Percentiles rank a stretch among this genome's conserved stretches.
These are phyloP conservation scores for Lomographa bimaculata DNA, from an alignment of 2,888 invertebrate genomes.

Conservation along the genomic window DNA sequence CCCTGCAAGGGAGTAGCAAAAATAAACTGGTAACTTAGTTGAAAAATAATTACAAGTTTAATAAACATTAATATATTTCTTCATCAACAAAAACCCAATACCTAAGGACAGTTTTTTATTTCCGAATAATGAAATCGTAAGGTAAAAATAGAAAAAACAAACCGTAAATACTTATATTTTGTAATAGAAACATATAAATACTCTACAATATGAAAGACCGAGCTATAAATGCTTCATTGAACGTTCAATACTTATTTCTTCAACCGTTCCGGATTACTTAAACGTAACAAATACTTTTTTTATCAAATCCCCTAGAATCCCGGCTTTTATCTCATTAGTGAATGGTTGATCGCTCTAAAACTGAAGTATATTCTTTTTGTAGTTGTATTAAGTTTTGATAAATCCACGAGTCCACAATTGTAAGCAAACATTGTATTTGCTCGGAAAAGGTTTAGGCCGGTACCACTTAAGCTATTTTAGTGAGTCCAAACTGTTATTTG, in stretches of 20 bases:
- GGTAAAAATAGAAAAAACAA: too few species aligned
- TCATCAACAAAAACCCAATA: too few species aligned
- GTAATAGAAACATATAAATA: too few species aligned
- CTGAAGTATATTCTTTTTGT: constrained; percentile 30
- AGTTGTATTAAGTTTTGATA: constrained; percentile 53
- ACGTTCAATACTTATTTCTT: not conserved
- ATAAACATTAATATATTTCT: too few species aligned
- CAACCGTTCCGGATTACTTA: constrained; percentile 47
- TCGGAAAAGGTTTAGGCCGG: constrained; percentile 57
- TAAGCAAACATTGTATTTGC: constrained; percentile 62
- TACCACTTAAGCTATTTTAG: constrained; percentile 48
- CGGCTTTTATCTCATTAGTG: constrained; percentile 58
- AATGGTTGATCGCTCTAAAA: constrained; percentile 61
- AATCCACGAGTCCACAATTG: constrained; percentile 46
- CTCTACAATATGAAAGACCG: too few species aligned
- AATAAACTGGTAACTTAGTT: too few species aligned
- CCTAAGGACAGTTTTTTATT: too few species aligned
- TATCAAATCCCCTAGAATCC: not conserved
- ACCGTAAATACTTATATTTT: too few species aligned
- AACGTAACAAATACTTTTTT: constrained; percentile 40
- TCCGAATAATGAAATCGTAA: too few species aligned
- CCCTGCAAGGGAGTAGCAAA: too few species aligned
- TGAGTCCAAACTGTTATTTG: constrained; percentile 37
- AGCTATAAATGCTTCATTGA: too few species aligned
- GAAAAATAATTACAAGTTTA: too few species aligned